Evolutionary conservation across 2,797 vertebrate species (phyloP).

Genomic region (Lates japonicus): DNA sequence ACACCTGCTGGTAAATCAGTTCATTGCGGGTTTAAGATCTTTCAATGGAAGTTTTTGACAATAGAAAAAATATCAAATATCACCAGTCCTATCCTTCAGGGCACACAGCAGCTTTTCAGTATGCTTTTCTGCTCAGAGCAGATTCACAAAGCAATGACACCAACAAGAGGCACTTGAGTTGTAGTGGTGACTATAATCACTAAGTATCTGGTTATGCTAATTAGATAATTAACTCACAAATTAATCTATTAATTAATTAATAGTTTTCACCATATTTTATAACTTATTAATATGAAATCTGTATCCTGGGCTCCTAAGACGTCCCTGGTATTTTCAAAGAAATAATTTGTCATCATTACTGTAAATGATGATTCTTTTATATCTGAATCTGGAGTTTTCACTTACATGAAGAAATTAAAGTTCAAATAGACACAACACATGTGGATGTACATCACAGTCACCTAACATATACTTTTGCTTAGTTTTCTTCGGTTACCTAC

Average conservation of each 20-base stretch:
- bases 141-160: neutral
- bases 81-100: neutral
- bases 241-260: constrained; percentile 3
- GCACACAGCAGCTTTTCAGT: neutral
- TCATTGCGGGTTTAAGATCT: neutral
- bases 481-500: constrained; percentile 16
- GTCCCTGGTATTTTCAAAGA: neutral
- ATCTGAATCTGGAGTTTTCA: neutral
- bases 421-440: neutral
- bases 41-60: neutral
- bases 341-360: constrained; percentile 5
- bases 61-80: neutral
- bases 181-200: neutral
- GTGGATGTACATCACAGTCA: neutral
- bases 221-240: constrained; percentile 15
- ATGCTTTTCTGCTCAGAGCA: neutral
- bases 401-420: neutral
- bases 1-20: neutral
- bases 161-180: neutral
- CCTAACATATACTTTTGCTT: neutral
- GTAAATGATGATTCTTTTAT: constrained; percentile 1
- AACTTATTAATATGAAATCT: neutral
- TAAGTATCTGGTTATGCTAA: constrained; percentile 1
- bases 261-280: neutral
- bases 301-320: neutral